Conservation (phyloP, 2,113 vertebrate genomes). For the Hypomesus transpacificus region DNA sequence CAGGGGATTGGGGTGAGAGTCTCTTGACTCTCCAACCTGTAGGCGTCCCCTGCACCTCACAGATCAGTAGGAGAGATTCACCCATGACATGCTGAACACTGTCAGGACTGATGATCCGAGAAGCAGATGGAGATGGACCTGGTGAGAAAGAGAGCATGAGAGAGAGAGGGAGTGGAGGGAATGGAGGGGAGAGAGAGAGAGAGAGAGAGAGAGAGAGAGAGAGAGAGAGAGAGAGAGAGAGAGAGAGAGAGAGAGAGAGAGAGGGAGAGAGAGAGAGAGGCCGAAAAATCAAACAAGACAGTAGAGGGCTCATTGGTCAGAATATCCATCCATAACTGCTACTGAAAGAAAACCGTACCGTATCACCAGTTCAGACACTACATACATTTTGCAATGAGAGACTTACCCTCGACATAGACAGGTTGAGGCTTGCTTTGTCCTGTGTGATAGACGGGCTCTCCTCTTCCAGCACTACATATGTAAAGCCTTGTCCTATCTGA, state of each 20-base stretch:
- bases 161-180: background rate
- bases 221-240: background rate
- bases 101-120: constrained; percentile 30
- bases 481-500: too few relatives aligned
- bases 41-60: constrained; percentile 23
- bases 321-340: background rate
- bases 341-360: background rate
- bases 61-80: constrained; percentile 32
- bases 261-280: background rate
- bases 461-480: too few relatives aligned
- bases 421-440: too few relatives aligned
- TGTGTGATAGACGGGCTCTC: too few relatives aligned
- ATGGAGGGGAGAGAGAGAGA: background rate
- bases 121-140: constrained; percentile 15
- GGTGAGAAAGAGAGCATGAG: constrained; percentile 4
- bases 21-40: constrained; percentile 28
- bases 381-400: too few relatives aligned
- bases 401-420: too few relatives aligned
- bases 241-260: background rate
- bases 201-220: background rate
- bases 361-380: background rate
- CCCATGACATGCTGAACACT: constrained; percentile 19
- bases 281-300: too few relatives aligned
- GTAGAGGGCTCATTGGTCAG: background rate
- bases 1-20: background rate